Evolutionary conservation across 2,797 vertebrate species (phyloP).

Genomic region (Sebastes variabilis): DNA sequence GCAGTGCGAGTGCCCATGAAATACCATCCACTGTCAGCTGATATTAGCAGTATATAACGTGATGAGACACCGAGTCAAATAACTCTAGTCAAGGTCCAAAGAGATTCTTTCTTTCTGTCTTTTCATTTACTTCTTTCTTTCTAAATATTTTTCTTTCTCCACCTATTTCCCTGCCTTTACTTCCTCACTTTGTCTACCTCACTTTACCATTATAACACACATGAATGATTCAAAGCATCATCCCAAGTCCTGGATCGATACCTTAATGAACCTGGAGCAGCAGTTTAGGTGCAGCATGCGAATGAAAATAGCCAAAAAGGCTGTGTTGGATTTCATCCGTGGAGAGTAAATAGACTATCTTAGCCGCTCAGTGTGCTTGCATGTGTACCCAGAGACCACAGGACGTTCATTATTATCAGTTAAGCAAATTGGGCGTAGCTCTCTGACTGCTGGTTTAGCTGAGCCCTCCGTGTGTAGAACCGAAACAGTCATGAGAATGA

Average conservation of each 20-base stretch:
- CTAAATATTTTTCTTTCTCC: background rate
- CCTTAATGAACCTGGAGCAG: constrained; percentile 16
- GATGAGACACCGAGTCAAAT: constrained; percentile 25
- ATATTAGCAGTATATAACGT: constrained; percentile 38
- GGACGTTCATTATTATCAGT: constrained; percentile 26
- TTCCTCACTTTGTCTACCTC: background rate
- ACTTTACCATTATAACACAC: background rate
- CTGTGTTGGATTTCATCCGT: background rate
- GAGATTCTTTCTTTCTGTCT: background rate
- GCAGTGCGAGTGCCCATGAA: constrained; percentile 14
- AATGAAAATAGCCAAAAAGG: constrained; percentile 5
- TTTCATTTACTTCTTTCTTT: background rate
- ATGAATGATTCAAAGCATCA: constrained; percentile 19
- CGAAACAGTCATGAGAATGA: background rate
- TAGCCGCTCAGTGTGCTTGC: background rate
- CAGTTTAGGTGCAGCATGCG: background rate
- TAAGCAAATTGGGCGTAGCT: background rate
- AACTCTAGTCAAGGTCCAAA: background rate
- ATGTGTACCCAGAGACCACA: constrained; percentile 8
- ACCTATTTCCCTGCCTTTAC: background rate
- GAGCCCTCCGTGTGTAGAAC: background rate
- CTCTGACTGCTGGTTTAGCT: background rate
- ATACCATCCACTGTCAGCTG: constrained; percentile 18
- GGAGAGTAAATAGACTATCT: constrained; percentile 1
- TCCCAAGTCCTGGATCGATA: background rate